Evolutionary conservation across 2,113 vertebrate genomes (phyloP), one percentile per base, ranked within the genome.

Genomic region (Bubalus kerabau): DNA sequence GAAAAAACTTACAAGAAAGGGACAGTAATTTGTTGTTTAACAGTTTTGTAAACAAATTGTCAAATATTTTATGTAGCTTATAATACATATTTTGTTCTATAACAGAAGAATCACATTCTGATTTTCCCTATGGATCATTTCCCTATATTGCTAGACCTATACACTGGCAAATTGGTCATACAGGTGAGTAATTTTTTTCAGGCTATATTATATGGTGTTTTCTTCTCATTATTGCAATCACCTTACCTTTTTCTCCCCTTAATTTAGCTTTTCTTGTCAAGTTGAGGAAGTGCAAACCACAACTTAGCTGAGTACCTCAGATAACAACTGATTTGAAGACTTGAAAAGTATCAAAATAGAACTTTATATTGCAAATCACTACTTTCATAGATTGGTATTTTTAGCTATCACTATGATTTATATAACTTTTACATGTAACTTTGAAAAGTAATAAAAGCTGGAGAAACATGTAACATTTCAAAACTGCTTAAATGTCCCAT

Each of bases 201-300:
- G n/a, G 80, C 23, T 46, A 84, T 87, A 83, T 76, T 92, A 97
- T 90, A 30, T 92, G 67, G 9, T 91, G 3, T 57, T 97, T 93
- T 62, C 59, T 96, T 95, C 28, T 83, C 64, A 95, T 94, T 97
- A 87, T 98, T 96, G 32, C 86, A 96, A 94, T 98, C 94, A 97
- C 48, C 90, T 94, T 82, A 50, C 57, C 96, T 98, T 98, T 23
- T 23, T 85, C 90, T 94, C 80, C 95, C 97, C 64, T 97, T 76
- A 98, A 98, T 99, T 85, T 98, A 99, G 99, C 99, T 1, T 99
- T 99, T 98, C 99, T 99, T 98, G 99, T 99, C 95, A 99, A 99
- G 97, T 98, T 99, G 98, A 99, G 99, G 96, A 99, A 99, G 97
- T 98, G 98, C 97, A 98, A 81, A 95, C 97, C 94, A 1, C 87